A percentile compares a stretch with the other conserved stretches of the same genome.
Evolutionary conservation across 1,140 invertebrate genomes (phyloP).

Genomic region (Phenacoccus solenopsis): DNA sequence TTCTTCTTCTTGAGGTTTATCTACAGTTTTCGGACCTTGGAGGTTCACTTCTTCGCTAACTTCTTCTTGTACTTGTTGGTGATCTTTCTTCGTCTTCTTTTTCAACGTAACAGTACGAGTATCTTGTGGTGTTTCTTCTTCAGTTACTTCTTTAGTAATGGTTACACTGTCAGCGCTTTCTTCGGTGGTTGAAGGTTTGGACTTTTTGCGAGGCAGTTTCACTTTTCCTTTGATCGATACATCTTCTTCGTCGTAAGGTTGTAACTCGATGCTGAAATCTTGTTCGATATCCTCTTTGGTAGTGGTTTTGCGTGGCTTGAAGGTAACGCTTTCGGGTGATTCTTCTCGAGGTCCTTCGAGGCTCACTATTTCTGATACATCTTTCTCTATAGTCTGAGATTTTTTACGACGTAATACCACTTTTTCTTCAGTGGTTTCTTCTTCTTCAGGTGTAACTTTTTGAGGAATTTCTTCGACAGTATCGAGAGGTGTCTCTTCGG

Average conservation of each 20-base stretch:
- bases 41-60: background rate
- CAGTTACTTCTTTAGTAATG: slow-evolving; percentile 47
- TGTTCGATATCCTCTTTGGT: slow-evolving; percentile 72
- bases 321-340: slow-evolving; percentile 21
- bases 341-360: background rate
- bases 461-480: slow-evolving; percentile 29
- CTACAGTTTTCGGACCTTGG: background rate
- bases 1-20: background rate
- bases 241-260: slow-evolving; percentile 73
- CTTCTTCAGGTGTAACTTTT: slow-evolving; percentile 51
- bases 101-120: background rate
- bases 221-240: slow-evolving; percentile 70
- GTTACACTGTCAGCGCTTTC: slow-evolving; percentile 42
- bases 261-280: slow-evolving; percentile 68
- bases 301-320: slow-evolving; percentile 36
- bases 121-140: background rate
- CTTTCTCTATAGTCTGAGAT: background rate
- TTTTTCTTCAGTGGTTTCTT: slow-evolving; percentile 32
- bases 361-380: background rate
- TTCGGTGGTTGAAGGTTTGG: slow-evolving; percentile 26
- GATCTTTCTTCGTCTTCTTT: slow-evolving; percentile 27
- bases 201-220: slow-evolving; percentile 53
- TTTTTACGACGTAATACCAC: background rate
- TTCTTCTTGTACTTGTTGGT: background rate
- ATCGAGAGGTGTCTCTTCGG: background rate